Evolutionary conservation across 2,797 vertebrate genomes (phyloP), one percentile per base, ranked within the genome.

Genomic region (Harpagifer antarcticus): DNA sequence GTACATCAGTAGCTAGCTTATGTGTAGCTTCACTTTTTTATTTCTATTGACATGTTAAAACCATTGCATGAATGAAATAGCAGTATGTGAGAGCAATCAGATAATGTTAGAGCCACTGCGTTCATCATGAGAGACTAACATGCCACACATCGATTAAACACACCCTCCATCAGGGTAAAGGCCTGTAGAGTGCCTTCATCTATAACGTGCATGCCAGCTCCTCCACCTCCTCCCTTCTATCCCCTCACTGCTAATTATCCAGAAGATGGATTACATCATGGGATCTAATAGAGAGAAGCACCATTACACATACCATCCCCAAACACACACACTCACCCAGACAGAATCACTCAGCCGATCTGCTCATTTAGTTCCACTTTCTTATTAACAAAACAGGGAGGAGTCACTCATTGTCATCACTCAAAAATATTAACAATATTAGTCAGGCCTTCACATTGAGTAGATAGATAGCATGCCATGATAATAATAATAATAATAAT

Each of bases 261-360:
- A 88, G 86, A 90, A 91, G 91, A 93, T 88, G 86, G 92, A 95
- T 94, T 89, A 89, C 89, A 93, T 93, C 85, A 92, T 83, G 81
- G 79, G 81, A 90, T 89, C 85, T 92, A 93, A 93, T 89, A 86
- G 85, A 86, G 90, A 88, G 76, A 79, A 81, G 79, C 82, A 55
- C 79, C 79, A 88, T 91, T 90, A 88, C 76, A 84, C 74, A 42
- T 79, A 68, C 59, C 66, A 62, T 63, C 50, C 55, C 33, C 68
- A 78, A 78, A 76, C 74, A 69, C 85, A 57, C 73, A 71, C 42
- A 43, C 47, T 49, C 23, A 64, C 80, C 56, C 42, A 88, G 84
- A 90, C 68, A 42, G 81, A 88, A 88, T 90, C 86, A 83, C 81
- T 90, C 86, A 89, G 66, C 79, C 58, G 13, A 73, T 79, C 66